These are phyloP conservation scores for Sebastes steindachneri DNA, from an alignment of 2,797 vertebrate genomes.

Conservation along the genomic window DNA sequence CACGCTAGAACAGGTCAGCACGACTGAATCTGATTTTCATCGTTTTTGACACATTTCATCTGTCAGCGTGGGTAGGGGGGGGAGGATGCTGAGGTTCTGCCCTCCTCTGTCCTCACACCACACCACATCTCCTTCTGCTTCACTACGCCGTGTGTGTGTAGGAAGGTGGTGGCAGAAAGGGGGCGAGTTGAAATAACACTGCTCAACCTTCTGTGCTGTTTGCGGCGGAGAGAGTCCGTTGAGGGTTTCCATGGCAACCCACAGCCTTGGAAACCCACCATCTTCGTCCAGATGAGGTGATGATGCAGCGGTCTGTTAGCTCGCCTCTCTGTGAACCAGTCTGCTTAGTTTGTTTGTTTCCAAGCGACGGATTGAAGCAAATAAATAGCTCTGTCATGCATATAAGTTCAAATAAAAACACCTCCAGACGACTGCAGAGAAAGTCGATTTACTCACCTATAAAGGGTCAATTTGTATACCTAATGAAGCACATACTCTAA, in stretches of 20 bases:
- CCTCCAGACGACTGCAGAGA: background rate
- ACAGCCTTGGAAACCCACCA: slow-evolving; percentile 67
- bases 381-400: background rate
- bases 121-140: slow-evolving; percentile 34
- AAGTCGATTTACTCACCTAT: slow-evolving; percentile 36
- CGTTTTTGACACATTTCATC: slow-evolving; percentile 19
- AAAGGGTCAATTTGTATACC: background rate
- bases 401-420: background rate
- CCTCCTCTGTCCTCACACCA: slow-evolving; percentile 3
- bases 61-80: background rate
- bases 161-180: slow-evolving; percentile 23
- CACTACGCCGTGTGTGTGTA: background rate
- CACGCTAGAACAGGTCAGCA: background rate
- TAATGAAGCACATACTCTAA: slow-evolving; percentile 15
- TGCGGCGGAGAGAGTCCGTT: slow-evolving; percentile 50
- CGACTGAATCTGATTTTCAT: background rate
- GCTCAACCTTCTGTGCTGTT: slow-evolving; percentile 66
- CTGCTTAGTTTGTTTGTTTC: slow-evolving; percentile 29
- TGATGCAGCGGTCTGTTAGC: slow-evolving; percentile 50
- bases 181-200: slow-evolving; percentile 54
- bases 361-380: slow-evolving; percentile 11
- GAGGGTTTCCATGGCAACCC: slow-evolving; percentile 77
- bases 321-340: slow-evolving; percentile 27
- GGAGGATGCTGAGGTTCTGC: slow-evolving; percentile 1
- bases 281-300: slow-evolving; percentile 72